A percentile compares a stretch with the other conserved stretches of the same genome.
Evolutionary conservation across 2,797 vertebrate genomes (phyloP).

Genomic region (Malurus leucopterus): DNA sequence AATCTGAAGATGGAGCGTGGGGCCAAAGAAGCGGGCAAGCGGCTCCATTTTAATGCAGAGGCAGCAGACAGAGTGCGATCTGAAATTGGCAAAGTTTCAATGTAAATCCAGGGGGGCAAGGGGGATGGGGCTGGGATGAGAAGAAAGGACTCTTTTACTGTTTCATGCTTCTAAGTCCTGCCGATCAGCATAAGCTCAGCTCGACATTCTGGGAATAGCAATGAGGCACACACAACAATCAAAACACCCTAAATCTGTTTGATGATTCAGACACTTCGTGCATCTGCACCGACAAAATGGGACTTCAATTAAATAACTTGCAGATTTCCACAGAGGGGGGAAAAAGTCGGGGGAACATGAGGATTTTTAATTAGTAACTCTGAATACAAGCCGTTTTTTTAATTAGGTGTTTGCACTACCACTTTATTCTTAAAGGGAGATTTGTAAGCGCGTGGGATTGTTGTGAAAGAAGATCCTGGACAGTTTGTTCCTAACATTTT

Average conservation of each 20-base stretch:
- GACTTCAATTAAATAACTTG: slow-evolving; percentile 76
- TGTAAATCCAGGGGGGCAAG: slow-evolving; percentile 75
- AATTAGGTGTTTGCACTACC: slow-evolving; percentile 69
- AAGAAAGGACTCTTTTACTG: slow-evolving; percentile 79
- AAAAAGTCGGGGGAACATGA: slow-evolving; percentile 65
- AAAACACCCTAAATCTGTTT: slow-evolving; percentile 75
- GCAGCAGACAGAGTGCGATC: slow-evolving; percentile 75
- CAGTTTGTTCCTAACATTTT: slow-evolving; percentile 57
- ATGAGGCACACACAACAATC: slow-evolving; percentile 77
- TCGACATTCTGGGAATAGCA: slow-evolving; percentile 81
- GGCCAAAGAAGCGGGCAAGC: slow-evolving; percentile 30
- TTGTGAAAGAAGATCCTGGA: slow-evolving; percentile 49
- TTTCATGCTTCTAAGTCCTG: slow-evolving; percentile 78
- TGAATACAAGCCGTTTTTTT: slow-evolving; percentile 66
- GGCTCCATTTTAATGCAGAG: slow-evolving; percentile 75
- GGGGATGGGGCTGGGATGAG: slow-evolving; percentile 67
- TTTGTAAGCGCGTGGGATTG: slow-evolving; percentile 38
- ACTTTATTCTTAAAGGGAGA: slow-evolving; percentile 65
- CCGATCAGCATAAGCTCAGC: slow-evolving; percentile 77
- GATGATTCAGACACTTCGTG: slow-evolving; percentile 72
- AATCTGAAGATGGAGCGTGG: slow-evolving; percentile 32
- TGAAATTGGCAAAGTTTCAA: slow-evolving; percentile 82
- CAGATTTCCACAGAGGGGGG: slow-evolving; percentile 67
- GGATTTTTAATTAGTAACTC: slow-evolving; percentile 77
- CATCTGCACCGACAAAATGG: slow-evolving; percentile 72